These are phyloP conservation scores for Anguilla pacifica DNA, from an alignment of 2,797 vertebrate genomes.

Conservation along the genomic window DNA sequence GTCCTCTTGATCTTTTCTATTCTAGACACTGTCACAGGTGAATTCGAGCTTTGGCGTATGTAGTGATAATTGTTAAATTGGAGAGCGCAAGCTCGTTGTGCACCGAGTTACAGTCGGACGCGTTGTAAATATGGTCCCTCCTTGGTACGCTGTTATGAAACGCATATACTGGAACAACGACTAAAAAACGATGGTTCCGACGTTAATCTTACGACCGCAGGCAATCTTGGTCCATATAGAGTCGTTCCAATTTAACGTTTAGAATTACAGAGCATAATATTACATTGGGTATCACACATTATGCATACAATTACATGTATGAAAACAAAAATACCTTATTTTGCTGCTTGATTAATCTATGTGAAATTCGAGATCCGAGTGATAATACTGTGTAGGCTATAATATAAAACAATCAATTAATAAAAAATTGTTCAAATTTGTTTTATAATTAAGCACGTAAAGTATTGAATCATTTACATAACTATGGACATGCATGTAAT, in stretches of 20 bases:
- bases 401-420: not conserved
- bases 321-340: not conserved
- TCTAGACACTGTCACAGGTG: not conserved
- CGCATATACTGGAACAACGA: slow-evolving; percentile 32
- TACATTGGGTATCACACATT: not conserved
- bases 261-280: not conserved
- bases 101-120: slow-evolving; percentile 51
- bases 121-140: slow-evolving; percentile 67
- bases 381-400: not conserved
- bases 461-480: not conserved
- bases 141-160: slow-evolving; percentile 57
- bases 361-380: not conserved
- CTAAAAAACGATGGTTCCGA: slow-evolving; percentile 49
- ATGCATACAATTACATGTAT: not conserved
- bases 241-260: not conserved
- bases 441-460: not conserved
- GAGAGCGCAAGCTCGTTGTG: not conserved
- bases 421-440: not conserved
- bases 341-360: not conserved
- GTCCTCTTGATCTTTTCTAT: not conserved
- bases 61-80: not conserved
- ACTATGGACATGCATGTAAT: not conserved
- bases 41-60: not conserved
- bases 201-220: not conserved
- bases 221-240: not conserved